Percentiles rank a stretch among this genome's conserved stretches.
phyloP scores from a whole-genome alignment of 2,888 invertebrate species.

The Plagiodera versicolora region DNA sequence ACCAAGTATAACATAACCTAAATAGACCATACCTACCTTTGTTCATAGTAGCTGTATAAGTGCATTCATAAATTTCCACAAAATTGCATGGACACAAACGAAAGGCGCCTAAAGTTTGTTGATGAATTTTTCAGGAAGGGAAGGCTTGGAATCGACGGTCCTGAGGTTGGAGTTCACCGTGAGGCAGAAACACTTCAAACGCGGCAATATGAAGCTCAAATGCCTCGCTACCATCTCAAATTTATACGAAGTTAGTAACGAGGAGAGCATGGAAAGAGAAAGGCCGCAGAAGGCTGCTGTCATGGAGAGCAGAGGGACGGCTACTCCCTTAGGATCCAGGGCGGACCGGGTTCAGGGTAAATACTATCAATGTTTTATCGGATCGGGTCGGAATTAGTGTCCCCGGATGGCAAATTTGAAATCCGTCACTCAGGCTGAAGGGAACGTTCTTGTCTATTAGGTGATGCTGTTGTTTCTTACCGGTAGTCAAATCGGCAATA shows the following conservation, averaged over 20 bases:
- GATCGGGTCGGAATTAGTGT: neutral
- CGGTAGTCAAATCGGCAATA: too few relatives aligned
- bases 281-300: slow-evolving; percentile 74
- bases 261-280: slow-evolving; percentile 82
- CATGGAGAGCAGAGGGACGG: slow-evolving; percentile 75
- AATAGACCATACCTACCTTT: too few relatives aligned
- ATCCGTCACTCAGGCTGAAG: neutral
- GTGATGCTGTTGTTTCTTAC: too few relatives aligned
- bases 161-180: slow-evolving; percentile 81
- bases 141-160: slow-evolving; percentile 76
- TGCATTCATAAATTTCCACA: too few relatives aligned
- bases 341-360: slow-evolving; percentile 76
- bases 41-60: too few relatives aligned
- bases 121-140: slow-evolving; percentile 46
- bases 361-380: neutral
- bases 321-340: slow-evolving; percentile 62
- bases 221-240: slow-evolving; percentile 86
- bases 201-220: slow-evolving; percentile 85
- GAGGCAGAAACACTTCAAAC: slow-evolving; percentile 77
- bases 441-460: too few relatives aligned
- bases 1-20: too few relatives aligned
- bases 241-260: slow-evolving; percentile 85
- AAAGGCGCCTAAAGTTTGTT: neutral
- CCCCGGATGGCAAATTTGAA: neutral
- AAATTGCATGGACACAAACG: too few relatives aligned